Percentiles rank a stretch among this genome's conserved stretches.
Conservation (phyloP, 2,113 vertebrate genomes). For the Jaculus jaculus region DNA sequence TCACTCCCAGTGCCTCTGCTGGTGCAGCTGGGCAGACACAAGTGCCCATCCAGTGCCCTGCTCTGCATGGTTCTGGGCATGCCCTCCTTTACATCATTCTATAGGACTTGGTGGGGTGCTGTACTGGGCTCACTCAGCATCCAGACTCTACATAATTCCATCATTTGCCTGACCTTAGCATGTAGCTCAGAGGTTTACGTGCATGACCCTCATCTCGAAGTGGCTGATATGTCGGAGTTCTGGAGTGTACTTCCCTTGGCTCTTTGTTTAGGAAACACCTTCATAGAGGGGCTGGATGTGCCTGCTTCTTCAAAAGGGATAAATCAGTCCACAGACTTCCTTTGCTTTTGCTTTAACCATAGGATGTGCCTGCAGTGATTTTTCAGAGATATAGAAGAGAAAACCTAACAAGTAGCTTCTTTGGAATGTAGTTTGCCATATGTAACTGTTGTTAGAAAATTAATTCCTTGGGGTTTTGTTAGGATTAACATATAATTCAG, state of each 20-base stretch:
- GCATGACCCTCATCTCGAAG: background rate
- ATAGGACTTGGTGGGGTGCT: background rate
- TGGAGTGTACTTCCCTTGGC: background rate
- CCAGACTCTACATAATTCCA: no score
- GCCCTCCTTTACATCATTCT: background rate
- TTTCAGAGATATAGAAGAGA: background rate
- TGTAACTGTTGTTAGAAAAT: background rate
- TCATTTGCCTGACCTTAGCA: background rate
- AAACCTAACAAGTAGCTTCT: no score
- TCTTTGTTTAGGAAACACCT: no score
- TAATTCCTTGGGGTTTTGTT: background rate
- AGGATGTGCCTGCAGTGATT: background rate
- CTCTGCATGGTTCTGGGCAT: background rate
- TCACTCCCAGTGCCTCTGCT: background rate
- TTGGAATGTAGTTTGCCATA: no score
- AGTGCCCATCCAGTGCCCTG: accelerated
- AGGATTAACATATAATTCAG: background rate
- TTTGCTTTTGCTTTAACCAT: background rate
- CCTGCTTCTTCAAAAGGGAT: background rate
- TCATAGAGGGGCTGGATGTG: background rate
- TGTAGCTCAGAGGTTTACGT: background rate
- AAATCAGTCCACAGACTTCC: background rate
- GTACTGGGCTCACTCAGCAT: no score
- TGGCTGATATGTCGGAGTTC: background rate
- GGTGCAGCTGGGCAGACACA: no score